These are phyloP conservation scores for Heliconius sara DNA, from an alignment of 2,888 invertebrate species.

Conservation along the genomic window DNA sequence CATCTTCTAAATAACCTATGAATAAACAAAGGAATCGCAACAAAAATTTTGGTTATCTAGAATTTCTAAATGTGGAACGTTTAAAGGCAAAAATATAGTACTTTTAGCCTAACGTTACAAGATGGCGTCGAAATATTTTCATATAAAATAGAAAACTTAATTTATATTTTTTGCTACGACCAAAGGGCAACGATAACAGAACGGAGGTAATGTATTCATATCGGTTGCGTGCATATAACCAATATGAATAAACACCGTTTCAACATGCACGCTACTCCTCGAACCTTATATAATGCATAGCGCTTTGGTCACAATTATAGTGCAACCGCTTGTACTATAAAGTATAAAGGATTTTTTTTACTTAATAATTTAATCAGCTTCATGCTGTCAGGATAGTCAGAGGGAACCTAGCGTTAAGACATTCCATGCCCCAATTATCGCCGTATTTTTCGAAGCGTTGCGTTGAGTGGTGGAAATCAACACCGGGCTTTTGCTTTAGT, in stretches of 20 bases:
- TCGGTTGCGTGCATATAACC: constrained; percentile 44
- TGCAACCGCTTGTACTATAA: neutral
- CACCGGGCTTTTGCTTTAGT: too few species aligned
- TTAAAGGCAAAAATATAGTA: neutral
- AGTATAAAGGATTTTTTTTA: neutral
- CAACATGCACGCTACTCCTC: constrained; percentile 32
- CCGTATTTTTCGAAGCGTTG: too few species aligned
- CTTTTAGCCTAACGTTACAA: neutral
- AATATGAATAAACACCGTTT: constrained; percentile 40
- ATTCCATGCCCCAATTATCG: too few species aligned
- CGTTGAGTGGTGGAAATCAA: too few species aligned
- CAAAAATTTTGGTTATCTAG: neutral
- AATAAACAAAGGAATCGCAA: neutral
- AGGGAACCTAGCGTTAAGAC: too few species aligned
- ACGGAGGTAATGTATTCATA: constrained; percentile 33
- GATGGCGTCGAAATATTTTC: neutral
- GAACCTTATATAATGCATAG: constrained; percentile 27
- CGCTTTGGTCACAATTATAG: constrained; percentile 1
- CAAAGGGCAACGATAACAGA: constrained; percentile 24
- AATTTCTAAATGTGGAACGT: neutral
- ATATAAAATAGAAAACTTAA: neutral
- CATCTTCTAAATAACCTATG: neutral
- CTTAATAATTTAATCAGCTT: neutral
- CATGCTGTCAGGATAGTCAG: too few species aligned
- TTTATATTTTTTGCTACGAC: constrained; percentile 15